Evolutionary conservation across 1,140 invertebrate genomes (phyloP).

Genomic region (Coptotermes formosanus): DNA sequence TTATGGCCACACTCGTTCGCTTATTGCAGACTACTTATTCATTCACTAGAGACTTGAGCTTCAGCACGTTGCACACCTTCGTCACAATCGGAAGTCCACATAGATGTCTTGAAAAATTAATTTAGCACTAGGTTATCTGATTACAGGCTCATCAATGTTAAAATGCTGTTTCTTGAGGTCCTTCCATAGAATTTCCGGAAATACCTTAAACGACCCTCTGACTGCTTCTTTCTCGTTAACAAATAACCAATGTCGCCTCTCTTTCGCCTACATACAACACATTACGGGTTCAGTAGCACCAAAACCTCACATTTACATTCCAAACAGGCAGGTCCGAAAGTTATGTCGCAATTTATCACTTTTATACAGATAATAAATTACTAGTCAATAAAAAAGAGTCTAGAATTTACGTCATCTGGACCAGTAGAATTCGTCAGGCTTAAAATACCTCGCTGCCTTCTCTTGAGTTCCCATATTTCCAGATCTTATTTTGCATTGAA

Average conservation of each 20-base stretch:
- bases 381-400: not conserved
- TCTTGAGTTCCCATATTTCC: not conserved
- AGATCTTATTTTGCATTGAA: not conserved
- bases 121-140: not conserved
- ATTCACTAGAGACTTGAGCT: not conserved
- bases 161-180: too few species aligned
- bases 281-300: too few species aligned
- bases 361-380: not conserved
- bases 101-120: not conserved
- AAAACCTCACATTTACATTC: too few species aligned
- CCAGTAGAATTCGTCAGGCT: not conserved
- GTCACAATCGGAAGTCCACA: not conserved
- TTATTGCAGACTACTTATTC: not conserved
- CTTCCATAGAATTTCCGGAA: too few species aligned
- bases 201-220: too few species aligned
- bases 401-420: not conserved
- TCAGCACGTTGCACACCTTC: not conserved
- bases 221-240: too few species aligned
- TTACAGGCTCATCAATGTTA: not conserved
- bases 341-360: not conserved
- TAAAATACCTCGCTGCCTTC: not conserved
- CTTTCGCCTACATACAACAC: too few species aligned
- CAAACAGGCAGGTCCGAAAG: not conserved
- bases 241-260: too few species aligned
- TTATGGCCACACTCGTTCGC: too few species aligned